Conservation (phyloP, 2,797 vertebrate species). For the Bovichtus diacanthus region DNA sequence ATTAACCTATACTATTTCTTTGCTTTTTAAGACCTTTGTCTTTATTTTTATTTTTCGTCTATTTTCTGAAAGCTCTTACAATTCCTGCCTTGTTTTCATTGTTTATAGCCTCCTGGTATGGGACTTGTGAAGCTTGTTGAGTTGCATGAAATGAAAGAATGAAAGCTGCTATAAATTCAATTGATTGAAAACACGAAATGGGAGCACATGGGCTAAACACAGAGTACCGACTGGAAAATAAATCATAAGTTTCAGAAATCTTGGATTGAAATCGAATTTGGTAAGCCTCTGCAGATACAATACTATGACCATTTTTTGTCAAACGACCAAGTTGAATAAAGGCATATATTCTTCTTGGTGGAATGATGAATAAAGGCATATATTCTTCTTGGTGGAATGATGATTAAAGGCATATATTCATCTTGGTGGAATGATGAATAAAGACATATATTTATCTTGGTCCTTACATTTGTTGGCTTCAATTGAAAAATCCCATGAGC, state of each 20-base stretch:
- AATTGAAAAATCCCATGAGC: background rate
- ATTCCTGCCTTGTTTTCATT: background rate
- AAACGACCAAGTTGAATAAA: too few species aligned
- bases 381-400: too few species aligned
- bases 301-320: background rate
- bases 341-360: too few species aligned
- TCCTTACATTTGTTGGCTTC: background rate
- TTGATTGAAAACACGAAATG: background rate
- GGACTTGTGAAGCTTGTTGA: background rate
- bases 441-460: too few species aligned
- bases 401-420: background rate
- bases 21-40: background rate
- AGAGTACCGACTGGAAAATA: background rate
- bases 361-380: background rate
- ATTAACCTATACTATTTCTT: background rate
- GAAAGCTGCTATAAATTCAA: slow-evolving; percentile 6
- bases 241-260: background rate
- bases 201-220: background rate
- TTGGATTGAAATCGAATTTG: background rate
- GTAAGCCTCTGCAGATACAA: background rate
- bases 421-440: too few species aligned
- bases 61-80: background rate
- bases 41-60: background rate
- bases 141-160: slow-evolving; percentile 6
- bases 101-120: background rate